These are phyloP conservation scores for Saccopteryx bilineata DNA, from an alignment of 2,113 vertebrate species.

Conservation along the genomic window DNA sequence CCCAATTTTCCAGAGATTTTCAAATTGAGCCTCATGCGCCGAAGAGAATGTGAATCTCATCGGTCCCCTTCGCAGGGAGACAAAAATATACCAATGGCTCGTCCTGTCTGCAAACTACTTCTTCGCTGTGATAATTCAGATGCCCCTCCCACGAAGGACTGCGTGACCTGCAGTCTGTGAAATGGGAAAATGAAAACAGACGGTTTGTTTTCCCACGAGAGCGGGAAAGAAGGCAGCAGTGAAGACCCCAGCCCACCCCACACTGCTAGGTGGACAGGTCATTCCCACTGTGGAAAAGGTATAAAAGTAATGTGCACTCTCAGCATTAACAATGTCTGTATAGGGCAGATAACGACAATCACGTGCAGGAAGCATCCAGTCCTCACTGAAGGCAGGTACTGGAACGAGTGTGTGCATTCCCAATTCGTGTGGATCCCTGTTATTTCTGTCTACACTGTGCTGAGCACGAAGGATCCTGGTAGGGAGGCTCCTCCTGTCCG, in stretches of 20 bases:
- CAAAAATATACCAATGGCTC: neutral
- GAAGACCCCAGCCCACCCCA: no score
- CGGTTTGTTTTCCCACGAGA: neutral
- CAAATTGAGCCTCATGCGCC: neutral
- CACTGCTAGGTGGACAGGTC: neutral
- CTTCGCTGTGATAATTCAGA: neutral
- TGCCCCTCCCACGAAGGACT: neutral
- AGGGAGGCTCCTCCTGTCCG: neutral
- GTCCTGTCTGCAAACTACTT: neutral
- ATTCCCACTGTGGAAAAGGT: neutral
- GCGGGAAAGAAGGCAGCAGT: neutral
- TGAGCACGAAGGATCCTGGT: no score
- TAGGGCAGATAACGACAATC: neutral
- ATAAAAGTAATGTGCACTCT: neutral
- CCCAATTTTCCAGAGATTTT: slow-evolving; percentile 49
- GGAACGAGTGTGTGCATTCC: neutral
- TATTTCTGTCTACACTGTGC: neutral
- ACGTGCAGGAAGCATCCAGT: no score
- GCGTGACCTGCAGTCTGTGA: neutral
- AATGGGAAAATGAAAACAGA: neutral
- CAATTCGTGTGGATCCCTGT: neutral
- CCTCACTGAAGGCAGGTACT: neutral
- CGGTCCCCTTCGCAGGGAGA: neutral
- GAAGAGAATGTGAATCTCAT: neutral
- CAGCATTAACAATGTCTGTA: neutral